Evolutionary conservation across 2,888 invertebrate genomes (phyloP).

Genomic region (Catocala nupta): DNA sequence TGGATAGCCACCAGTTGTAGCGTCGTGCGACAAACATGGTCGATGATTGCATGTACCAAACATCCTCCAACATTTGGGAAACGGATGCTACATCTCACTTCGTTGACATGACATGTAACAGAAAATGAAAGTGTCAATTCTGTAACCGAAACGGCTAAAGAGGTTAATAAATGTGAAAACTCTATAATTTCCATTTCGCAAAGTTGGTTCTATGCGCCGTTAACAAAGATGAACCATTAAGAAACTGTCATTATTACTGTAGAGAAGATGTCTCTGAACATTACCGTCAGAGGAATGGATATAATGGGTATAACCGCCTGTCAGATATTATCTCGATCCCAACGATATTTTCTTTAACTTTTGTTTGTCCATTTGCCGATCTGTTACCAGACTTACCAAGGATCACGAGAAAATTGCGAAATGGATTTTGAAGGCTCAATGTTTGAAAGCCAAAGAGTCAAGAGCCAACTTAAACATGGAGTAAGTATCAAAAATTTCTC

Average conservation of each 20-base stretch:
- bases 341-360: conserved; percentile 2
- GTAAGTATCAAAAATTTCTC: conserved; percentile 4
- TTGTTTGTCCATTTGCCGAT: conserved; percentile 12
- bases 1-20: no score
- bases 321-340: conserved; percentile 1
- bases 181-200: neutral
- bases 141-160: neutral
- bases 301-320: neutral
- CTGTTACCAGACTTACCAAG: conserved; percentile 3
- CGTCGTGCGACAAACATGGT: no score
- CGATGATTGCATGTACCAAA: no score
- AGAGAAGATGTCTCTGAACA: conserved; percentile 2
- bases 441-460: conserved; percentile 2
- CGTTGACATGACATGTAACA: no score
- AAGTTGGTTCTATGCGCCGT: neutral
- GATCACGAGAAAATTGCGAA: neutral
- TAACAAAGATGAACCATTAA: conserved; percentile 12
- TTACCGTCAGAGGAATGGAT: conserved; percentile 3
- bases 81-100: no score
- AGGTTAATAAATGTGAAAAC: neutral
- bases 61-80: no score
- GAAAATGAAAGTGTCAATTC: no score
- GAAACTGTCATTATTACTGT: conserved; percentile 4
- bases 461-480: conserved; percentile 7
- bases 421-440: conserved; percentile 8